A percentile compares a stretch with the other conserved stretches of the same genome.
Conservation (phyloP, 2,797 vertebrate species). For the Octomys mimax region DNA sequence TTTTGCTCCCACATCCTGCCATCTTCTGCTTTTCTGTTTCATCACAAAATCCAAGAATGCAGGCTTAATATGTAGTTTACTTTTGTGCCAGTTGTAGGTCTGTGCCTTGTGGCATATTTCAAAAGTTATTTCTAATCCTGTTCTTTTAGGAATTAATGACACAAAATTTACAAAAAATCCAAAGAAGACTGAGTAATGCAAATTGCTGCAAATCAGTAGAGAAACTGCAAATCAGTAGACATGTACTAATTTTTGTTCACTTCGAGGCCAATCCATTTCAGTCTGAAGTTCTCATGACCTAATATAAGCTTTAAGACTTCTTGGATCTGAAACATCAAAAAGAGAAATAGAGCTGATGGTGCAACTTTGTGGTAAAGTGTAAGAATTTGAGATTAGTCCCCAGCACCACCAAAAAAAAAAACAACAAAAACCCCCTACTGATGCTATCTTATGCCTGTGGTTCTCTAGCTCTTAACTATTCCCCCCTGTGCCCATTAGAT, state of each 20-base stretch:
- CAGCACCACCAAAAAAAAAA: neutral
- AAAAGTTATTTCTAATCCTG: conserved; percentile 15
- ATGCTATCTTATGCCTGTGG: neutral
- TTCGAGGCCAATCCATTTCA: conserved; percentile 73
- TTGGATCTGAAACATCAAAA: conserved; percentile 80
- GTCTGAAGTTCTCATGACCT: conserved; percentile 58
- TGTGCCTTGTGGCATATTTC: neutral
- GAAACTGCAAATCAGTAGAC: neutral
- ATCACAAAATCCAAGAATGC: neutral
- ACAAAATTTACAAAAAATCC: conserved; percentile 10
- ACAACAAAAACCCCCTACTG: neutral
- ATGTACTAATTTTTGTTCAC: conserved; percentile 53
- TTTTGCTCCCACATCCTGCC: neutral
- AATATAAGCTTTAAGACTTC: conserved; percentile 71
- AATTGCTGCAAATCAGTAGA: neutral
- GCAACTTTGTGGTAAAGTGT: neutral
- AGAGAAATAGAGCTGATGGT: neutral
- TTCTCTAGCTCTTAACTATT: neutral
- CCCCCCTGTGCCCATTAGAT: neutral
- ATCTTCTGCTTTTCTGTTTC: neutral
- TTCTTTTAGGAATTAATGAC: conserved; percentile 11
- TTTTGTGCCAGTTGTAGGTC: neutral
- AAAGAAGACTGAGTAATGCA: neutral
- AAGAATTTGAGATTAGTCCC: neutral
- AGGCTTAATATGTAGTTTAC: neutral